phyloP scores from a whole-genome alignment of 2,888 invertebrate genomes.

The Maniola hyperantus region DNA sequence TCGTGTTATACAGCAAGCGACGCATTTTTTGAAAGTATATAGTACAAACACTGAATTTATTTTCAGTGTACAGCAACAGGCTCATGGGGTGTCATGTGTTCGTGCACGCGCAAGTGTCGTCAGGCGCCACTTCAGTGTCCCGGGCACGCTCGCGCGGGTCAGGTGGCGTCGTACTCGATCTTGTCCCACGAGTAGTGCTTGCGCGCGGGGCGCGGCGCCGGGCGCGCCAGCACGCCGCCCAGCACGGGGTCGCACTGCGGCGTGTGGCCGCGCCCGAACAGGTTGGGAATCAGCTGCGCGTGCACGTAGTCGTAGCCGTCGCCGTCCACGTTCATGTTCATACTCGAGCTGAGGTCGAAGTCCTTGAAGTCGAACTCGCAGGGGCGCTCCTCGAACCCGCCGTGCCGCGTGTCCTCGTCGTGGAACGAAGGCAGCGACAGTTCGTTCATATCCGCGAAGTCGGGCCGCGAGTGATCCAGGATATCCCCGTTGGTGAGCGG shows the following conservation, averaged over 20 bases:
- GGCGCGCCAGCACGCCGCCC: constrained; percentile 84
- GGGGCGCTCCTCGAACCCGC: constrained; percentile 56
- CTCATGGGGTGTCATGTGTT: neutral
- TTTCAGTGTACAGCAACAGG: no score
- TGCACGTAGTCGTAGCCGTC: constrained; percentile 77
- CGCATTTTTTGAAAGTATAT: neutral
- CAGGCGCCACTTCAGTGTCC: constrained; percentile 37
- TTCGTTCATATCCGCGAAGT: constrained; percentile 75
- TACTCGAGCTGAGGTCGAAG: constrained; percentile 84
- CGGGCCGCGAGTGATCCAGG: constrained; percentile 64
- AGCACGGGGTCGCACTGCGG: constrained; percentile 88
- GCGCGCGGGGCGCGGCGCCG: constrained; percentile 84
- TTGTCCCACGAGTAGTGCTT: constrained; percentile 89
- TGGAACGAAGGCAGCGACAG: constrained; percentile 72
- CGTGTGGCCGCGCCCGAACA: constrained; percentile 75
- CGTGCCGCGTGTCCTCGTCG: constrained; percentile 64
- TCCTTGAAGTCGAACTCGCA: constrained; percentile 84
- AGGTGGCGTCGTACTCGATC: constrained; percentile 87
- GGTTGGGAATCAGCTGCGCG: constrained; percentile 71
- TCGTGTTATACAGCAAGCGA: neutral
- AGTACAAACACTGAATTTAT: no score
- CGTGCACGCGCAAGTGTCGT: constrained; percentile 39
- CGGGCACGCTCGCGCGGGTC: constrained; percentile 53
- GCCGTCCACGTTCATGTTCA: constrained; percentile 78
- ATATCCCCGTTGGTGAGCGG: constrained; percentile 71